Base-by-base conservation (phyloP, 2,113 vertebrate species). In the Peucedramus taeniatus region DNA sequence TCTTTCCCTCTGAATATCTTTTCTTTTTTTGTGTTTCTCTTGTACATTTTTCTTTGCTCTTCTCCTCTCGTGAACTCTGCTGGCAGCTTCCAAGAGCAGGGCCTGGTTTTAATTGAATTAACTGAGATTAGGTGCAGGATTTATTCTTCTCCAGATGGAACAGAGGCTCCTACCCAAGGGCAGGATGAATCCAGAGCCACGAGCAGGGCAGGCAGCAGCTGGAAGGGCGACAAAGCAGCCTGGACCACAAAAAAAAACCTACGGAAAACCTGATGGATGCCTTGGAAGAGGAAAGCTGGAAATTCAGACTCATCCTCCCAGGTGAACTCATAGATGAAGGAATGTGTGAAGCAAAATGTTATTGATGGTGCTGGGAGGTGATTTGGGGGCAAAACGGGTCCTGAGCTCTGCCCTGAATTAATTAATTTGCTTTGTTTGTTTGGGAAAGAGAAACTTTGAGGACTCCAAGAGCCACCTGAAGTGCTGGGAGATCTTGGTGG, bases 71-170 rank as follows among this genome's bases (percentile, higher is more conserved):
- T 57, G 90, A 95, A 33, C 95, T 93, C 63, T 22, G 56, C 70
- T 75, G 93, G 90, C 93, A 95, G 87, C 95, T 96, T 96, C 91
- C 60, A 93, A 93, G 96, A 84, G 85, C 72, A 93, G 85, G 91
- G 92, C 79, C 94, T 60, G 13, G 50, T 95, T 91, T 97, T 96
- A 65, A 96, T 90, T 83, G 88, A 95, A 83, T 96, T 96, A 90
- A 91, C 26, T 78, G 69, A 42, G 61, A 77, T 95, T 93, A 64
- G 37, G 31, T 27, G 69, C 53, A 65, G 93, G 96, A 85, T 82
- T 17, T 3, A 87, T 96, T 87, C 64, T 92, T 59, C 80, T 93
- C 80, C 84, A 93, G 86, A 47, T 57, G 84, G 90, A 94, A 83
- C 81, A 81, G 37, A 76, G 87, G 61, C 51, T 44, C n/a, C 92